Conservation (phyloP, 2,888 invertebrate species). For the Isotomurus palustris region DNA sequence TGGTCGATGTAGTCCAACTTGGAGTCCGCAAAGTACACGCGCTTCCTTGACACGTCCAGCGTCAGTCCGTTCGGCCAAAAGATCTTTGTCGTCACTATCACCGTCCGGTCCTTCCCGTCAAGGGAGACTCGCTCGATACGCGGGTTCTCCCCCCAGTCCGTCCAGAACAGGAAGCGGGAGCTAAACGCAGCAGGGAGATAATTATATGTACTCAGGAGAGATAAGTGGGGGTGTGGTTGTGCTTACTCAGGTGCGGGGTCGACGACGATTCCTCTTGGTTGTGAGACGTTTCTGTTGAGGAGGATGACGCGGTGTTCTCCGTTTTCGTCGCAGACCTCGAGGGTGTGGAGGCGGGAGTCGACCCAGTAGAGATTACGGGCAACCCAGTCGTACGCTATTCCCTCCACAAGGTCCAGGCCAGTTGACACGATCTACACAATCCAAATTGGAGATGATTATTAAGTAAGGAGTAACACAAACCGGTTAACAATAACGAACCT, state of each 20-base stretch:
- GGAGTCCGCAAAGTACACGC: constrained; percentile 96
- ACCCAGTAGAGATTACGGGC: constrained; percentile 95
- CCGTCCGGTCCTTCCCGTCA: constrained; percentile 82
- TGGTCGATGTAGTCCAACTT: constrained; percentile 95
- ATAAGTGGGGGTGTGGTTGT: not conserved
- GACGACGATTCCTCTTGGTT: constrained; percentile 91
- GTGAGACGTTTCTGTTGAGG: constrained; percentile 84
- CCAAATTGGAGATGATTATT: too few species aligned
- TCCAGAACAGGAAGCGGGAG: constrained; percentile 91
- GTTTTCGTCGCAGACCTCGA: constrained; percentile 79
- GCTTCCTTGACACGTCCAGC: constrained; percentile 82
- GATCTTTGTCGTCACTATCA: constrained; percentile 87
- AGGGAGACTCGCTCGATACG: constrained; percentile 91
- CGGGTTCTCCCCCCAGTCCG: constrained; percentile 98
- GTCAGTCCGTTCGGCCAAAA: constrained; percentile 99
- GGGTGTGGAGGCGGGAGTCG: constrained; percentile 84
- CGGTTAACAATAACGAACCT: too few species aligned
- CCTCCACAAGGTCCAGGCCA: constrained; percentile 92
- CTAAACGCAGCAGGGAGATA: constrained; percentile 47
- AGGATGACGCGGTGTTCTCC: constrained; percentile 70
- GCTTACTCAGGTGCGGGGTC: constrained; percentile 78
- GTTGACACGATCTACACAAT: constrained; percentile 59
- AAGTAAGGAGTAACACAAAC: too few species aligned
- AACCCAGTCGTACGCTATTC: constrained; percentile 95
- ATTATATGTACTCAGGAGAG: too few species aligned